These are phyloP conservation scores for Augiades crinisus DNA, from an alignment of 2,888 invertebrate species.

Conservation along the genomic window DNA sequence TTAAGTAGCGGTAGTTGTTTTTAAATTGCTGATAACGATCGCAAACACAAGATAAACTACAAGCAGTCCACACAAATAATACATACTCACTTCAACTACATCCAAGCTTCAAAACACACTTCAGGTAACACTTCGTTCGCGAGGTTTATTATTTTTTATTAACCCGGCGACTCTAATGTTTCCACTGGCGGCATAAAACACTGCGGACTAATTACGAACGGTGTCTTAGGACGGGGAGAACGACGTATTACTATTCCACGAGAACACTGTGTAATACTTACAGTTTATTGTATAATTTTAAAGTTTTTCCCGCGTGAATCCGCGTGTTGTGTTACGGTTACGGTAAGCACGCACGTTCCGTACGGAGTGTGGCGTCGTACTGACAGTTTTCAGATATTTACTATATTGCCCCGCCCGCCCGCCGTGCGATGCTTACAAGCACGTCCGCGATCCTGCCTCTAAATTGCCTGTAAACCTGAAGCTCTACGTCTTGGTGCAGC, in stretches of 20 bases:
- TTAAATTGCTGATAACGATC: background rate
- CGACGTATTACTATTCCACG: background rate
- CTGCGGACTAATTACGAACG: background rate
- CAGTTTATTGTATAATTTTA: background rate
- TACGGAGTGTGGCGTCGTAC: constrained; percentile 1
- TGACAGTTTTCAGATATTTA: constrained; percentile 16
- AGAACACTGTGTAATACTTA: background rate
- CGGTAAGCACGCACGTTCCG: background rate
- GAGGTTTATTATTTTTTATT: constrained; percentile 4
- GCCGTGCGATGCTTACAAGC: background rate
- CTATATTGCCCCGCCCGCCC: constrained; percentile 3
- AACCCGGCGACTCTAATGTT: background rate
- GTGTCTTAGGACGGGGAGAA: background rate
- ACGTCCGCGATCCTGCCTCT: background rate
- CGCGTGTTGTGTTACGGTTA: background rate
- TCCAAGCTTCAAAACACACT: background rate
- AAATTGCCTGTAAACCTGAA: too few species aligned
- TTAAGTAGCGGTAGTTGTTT: background rate
- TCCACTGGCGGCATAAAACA: background rate
- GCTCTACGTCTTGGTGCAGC: too few species aligned
- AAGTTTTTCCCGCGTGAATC: constrained; percentile 14
- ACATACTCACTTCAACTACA: constrained; percentile 9
- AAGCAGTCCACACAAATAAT: background rate
- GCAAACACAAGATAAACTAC: background rate
- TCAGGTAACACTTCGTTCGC: background rate